Percentiles rank a stretch among this genome's conserved stretches.
Evolutionary conservation across 2,113 vertebrate species (phyloP).

Genomic region (Brachionichthys hirsutus): DNA sequence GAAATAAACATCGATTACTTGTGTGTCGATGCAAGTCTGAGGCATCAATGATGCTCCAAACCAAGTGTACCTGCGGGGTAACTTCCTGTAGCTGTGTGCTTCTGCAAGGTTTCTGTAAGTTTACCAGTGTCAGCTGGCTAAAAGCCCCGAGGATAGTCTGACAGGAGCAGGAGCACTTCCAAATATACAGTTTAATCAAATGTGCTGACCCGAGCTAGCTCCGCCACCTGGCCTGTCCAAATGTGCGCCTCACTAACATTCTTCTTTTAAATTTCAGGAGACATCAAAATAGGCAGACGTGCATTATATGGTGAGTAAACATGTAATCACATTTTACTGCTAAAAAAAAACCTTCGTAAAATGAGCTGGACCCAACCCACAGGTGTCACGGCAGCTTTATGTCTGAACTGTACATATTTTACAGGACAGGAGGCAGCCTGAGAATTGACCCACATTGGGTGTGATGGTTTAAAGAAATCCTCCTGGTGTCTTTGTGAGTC

Average conservation of each 20-base stretch:
- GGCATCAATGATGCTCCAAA: too few relatives aligned
- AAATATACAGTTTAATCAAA: constrained; percentile 14
- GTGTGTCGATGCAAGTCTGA: constrained; percentile 16
- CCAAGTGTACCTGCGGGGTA: constrained; percentile 28
- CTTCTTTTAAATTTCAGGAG: constrained; percentile 61
- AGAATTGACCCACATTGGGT: constrained; percentile 57
- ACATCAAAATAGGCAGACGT: constrained; percentile 66
- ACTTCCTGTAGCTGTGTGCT: constrained; percentile 30
- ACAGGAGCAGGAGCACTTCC: constrained; percentile 27
- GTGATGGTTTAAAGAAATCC: constrained; percentile 20
- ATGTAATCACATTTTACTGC: background rate
- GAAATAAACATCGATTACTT: constrained; percentile 36
- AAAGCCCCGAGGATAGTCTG: constrained; percentile 28
- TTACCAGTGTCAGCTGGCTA: constrained; percentile 5
- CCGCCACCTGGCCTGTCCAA: background rate
- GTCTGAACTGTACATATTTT: constrained; percentile 23
- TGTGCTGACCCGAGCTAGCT: constrained; percentile 10
- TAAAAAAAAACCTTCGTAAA: background rate
- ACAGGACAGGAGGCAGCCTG: constrained; percentile 31
- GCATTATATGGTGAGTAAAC: constrained; percentile 65
- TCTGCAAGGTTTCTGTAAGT: constrained; percentile 24
- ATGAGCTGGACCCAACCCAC: background rate
- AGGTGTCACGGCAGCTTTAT: constrained; percentile 3
- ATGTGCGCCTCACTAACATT: constrained; percentile 8
- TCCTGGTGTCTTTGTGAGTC: constrained; percentile 47